Conservation (phyloP, 2,888 invertebrate genomes). For the Pseudococcus longispinus region DNA sequence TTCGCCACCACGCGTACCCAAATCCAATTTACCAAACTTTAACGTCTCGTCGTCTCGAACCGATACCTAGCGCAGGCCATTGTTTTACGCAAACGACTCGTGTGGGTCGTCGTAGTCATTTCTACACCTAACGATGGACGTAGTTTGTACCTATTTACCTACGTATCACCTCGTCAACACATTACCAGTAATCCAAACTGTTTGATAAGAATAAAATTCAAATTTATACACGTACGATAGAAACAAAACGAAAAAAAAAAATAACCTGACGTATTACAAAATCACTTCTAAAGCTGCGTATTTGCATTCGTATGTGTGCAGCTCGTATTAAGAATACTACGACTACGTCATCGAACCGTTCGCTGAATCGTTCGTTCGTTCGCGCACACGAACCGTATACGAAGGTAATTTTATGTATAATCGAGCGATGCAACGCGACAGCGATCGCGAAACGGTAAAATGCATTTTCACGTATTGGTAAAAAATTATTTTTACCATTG, state of each 20-base stretch:
- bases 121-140: too few relatives aligned
- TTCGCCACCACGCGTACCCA: not conserved
- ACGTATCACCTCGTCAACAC: too few relatives aligned
- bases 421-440: not conserved
- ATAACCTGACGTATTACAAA: not conserved
- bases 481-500: constrained; percentile 10
- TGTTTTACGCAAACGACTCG: not conserved
- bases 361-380: not conserved
- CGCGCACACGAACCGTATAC: not conserved
- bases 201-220: not conserved
- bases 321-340: not conserved
- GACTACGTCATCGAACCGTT: not conserved
- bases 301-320: not conserved
- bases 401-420: not conserved
- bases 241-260: not conserved
- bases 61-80: not conserved
- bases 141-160: too few relatives aligned
- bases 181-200: not conserved
- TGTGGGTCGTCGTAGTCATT: not conserved
- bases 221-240: not conserved
- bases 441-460: constrained; percentile 7
- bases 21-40: not conserved
- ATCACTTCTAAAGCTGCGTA: not conserved
- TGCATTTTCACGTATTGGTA: constrained; percentile 5
- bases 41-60: not conserved